Base-by-base conservation (phyloP, 2,797 vertebrate genomes). In the Sebastolobus altivelis region DNA sequence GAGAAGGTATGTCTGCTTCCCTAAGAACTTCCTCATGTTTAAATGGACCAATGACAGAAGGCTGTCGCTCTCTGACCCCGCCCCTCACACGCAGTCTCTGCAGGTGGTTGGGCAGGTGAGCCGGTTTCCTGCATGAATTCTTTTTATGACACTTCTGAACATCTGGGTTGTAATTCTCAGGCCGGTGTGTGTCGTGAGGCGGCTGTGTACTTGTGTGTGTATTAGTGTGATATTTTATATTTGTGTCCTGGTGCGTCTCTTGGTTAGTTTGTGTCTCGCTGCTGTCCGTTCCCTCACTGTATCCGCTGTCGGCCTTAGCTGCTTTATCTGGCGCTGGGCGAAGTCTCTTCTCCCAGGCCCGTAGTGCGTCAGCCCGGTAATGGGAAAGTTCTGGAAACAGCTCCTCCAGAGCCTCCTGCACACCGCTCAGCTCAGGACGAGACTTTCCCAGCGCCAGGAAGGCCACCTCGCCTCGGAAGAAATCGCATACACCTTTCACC, bases 361-460 rank as follows among this genome's bases (percentile, higher is more conserved):
- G 94, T 65, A 96, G 94, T 18, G 95, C 86, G 13, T 92, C 87
- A 1, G 92, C 86, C 11, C 92, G 80, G 83, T 96, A 96, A 35
- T 93, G 93, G 4, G 94, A 93, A 82, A 93, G 96, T 43, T 95
- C 95, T 40, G 98, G 97, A 80, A 96, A 98, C 75, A 99, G 95
- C 77, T 99, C 98, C 77, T 98, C 96, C 63, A 98, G 85, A 8
- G 97, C 97, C 27, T 96, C 89, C 89, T 97, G 96, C 46, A 99
- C 92, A 54, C 93, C 94, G 75, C 93, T 94, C 90, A 97, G 71
- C 0, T 97, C 97, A 37, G 98, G 93, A 0, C 96, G 97, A 49
- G 96, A 95, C 73, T 93, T 97, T 33, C 98, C 97, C 78, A 97
- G 90, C 0, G 98, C 99, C 80, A 99, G 93, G 85, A 99, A 98